Percentiles rank a stretch among this genome's conserved stretches.
phyloP scores from a whole-genome alignment of 1,140 invertebrate genomes.

The Drosophila grimshawi region DNA sequence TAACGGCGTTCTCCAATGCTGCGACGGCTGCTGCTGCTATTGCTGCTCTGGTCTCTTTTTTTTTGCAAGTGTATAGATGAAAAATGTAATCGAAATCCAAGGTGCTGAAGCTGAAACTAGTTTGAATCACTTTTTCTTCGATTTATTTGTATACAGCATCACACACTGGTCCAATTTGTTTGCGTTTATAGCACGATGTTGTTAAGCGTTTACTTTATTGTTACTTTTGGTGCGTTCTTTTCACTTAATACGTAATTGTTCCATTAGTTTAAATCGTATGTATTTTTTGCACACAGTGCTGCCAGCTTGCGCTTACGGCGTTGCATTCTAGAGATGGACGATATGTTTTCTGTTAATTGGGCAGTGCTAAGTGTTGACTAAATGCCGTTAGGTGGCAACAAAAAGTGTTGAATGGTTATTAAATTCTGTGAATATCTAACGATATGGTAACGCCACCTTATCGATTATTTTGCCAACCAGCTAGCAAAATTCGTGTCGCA shows the following conservation, averaged over 20 bases:
- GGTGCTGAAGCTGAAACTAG: conserved; percentile 67
- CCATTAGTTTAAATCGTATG: conserved; percentile 78
- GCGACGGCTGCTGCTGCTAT: conserved; percentile 35
- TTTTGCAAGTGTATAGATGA: conserved; percentile 73
- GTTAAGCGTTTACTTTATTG: conserved; percentile 46
- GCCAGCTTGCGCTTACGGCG: conserved; percentile 55
- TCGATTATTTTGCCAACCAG: not conserved
- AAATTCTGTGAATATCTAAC: too few species aligned
- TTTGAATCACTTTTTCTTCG: conserved; percentile 62
- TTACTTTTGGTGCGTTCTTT: conserved; percentile 72
- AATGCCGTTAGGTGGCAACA: not conserved
- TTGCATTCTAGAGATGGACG: conserved; percentile 45
- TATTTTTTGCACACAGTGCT: conserved; percentile 75
- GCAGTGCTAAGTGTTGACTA: conserved; percentile 14
- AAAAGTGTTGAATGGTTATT: not conserved
- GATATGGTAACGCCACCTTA: not conserved
- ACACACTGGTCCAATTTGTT: conserved; percentile 54
- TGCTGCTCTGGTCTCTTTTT: conserved; percentile 49
- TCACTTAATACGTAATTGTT: conserved; percentile 82
- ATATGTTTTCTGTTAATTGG: conserved; percentile 18
- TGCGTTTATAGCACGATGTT: conserved; percentile 41
- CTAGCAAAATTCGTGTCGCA: not conserved
- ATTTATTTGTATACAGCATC: conserved; percentile 47
- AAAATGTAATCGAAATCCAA: conserved; percentile 66
- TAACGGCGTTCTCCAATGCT: conserved; percentile 51